Percentiles rank a stretch among this genome's conserved stretches.
Conservation (phyloP, 2,888 invertebrate species). For the Trissonchulus sp. region DNA sequence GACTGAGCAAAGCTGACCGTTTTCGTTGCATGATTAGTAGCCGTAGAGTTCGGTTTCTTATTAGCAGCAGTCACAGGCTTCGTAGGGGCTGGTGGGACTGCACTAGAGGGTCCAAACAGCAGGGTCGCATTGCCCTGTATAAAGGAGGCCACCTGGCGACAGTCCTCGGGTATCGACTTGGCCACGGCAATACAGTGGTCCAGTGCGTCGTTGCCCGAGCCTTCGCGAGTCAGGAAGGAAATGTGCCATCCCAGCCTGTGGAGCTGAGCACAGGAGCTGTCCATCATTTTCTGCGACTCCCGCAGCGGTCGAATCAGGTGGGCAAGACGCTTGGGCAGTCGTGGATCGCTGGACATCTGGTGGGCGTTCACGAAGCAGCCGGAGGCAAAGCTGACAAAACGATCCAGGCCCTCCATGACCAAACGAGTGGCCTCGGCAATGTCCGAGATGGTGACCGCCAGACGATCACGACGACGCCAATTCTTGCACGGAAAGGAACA, state of each 20-base stretch:
- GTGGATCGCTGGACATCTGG: background rate
- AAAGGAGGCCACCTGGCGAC: slow-evolving; percentile 78
- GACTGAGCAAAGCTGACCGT: too few species aligned
- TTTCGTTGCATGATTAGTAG: background rate
- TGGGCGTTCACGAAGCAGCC: slow-evolving; percentile 57
- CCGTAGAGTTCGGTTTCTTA: slow-evolving; percentile 1
- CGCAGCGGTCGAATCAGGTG: slow-evolving; percentile 35
- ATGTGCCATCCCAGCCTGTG: slow-evolving; percentile 71
- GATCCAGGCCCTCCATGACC: slow-evolving; percentile 72
- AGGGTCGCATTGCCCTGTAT: slow-evolving; percentile 61
- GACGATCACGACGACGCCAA: slow-evolving; percentile 72
- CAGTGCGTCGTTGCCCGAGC: slow-evolving; percentile 59
- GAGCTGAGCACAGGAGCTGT: slow-evolving; percentile 67
- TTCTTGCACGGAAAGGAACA: slow-evolving; percentile 58
- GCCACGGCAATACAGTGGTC: slow-evolving; percentile 82
- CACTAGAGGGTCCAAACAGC: too few species aligned
- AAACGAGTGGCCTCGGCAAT: slow-evolving; percentile 72
- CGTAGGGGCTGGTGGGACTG: too few species aligned
- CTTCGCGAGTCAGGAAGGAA: slow-evolving; percentile 60
- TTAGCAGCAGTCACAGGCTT: background rate
- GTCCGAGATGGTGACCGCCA: slow-evolving; percentile 72
- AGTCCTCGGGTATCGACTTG: slow-evolving; percentile 77
- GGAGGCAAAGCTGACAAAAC: slow-evolving; percentile 79
- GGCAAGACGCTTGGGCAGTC: slow-evolving; percentile 28
- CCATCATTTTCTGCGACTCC: slow-evolving; percentile 34